These are phyloP conservation scores for Archips crataeganus DNA, from an alignment of 2,888 invertebrate species.

Conservation along the genomic window DNA sequence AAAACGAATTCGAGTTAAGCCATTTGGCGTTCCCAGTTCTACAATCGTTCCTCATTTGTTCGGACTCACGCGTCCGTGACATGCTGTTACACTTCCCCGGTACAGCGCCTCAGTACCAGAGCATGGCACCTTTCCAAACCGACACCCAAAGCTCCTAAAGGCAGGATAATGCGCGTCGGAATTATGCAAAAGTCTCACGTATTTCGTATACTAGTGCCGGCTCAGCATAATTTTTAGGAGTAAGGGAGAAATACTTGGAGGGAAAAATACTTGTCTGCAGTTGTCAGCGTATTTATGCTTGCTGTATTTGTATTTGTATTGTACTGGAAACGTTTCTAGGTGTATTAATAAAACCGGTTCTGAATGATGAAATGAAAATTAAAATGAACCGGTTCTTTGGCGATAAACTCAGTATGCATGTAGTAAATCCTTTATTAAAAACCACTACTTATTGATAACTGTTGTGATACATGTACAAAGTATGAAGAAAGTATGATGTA, in stretches of 20 bases:
- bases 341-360: too few relatives aligned
- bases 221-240: neutral
- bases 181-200: constrained; percentile 43
- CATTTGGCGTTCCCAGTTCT: neutral
- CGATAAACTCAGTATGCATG: too few relatives aligned
- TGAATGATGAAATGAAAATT: too few relatives aligned
- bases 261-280: neutral
- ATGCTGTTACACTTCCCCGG: constrained; percentile 9
- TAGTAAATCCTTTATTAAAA: too few relatives aligned
- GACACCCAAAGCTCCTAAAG: constrained; percentile 39
- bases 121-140: constrained; percentile 42
- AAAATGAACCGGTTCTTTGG: too few relatives aligned
- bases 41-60: constrained; percentile 6
- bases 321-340: too few relatives aligned
- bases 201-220: constrained; percentile 35
- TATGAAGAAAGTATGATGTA: too few relatives aligned
- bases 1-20: neutral
- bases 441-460: too few relatives aligned
- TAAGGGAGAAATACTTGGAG: neutral
- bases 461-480: too few relatives aligned
- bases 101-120: constrained; percentile 32
- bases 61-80: constrained; percentile 13
- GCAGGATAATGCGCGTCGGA: constrained; percentile 42
- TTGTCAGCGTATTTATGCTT: too few relatives aligned
- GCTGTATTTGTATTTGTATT: too few relatives aligned